phyloP scores from a whole-genome alignment of 2,888 invertebrate genomes.

The Drosophila robusta region DNA sequence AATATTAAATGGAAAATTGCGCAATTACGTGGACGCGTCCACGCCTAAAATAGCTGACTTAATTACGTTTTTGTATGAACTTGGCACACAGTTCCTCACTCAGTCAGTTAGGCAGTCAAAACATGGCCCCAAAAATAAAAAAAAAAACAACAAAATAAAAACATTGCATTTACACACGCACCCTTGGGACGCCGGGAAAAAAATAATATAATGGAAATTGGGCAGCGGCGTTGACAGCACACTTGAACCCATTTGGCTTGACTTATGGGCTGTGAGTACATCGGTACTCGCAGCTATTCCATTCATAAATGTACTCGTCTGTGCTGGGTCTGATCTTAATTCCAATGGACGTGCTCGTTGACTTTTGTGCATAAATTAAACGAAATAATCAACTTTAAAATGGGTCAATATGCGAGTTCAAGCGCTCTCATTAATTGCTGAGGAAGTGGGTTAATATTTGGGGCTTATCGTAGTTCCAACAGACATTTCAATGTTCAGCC shows the following conservation, averaged over 20 bases:
- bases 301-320: constrained; percentile 33
- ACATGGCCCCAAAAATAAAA: constrained; percentile 14
- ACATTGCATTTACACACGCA: constrained; percentile 53
- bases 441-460: constrained; percentile 26
- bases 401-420: constrained; percentile 63
- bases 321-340: constrained; percentile 24
- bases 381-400: constrained; percentile 27
- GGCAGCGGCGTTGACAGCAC: constrained; percentile 37
- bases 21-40: constrained; percentile 46
- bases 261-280: constrained; percentile 12
- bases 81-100: constrained; percentile 38
- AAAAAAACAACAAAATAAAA: background rate
- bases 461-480: background rate
- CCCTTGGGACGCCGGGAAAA: background rate
- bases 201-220: constrained; percentile 26
- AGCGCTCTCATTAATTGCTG: constrained; percentile 37
- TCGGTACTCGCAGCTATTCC: constrained; percentile 16
- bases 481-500: background rate
- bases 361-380: constrained; percentile 37
- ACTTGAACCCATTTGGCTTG: constrained; percentile 67
- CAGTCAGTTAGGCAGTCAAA: constrained; percentile 18
- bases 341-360: constrained; percentile 18
- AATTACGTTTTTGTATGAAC: constrained; percentile 67
- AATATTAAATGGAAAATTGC: constrained; percentile 60
- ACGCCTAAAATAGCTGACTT: constrained; percentile 58